Base-by-base conservation (phyloP, 2,113 vertebrate species). In the Triplophysa dalaica region DNA sequence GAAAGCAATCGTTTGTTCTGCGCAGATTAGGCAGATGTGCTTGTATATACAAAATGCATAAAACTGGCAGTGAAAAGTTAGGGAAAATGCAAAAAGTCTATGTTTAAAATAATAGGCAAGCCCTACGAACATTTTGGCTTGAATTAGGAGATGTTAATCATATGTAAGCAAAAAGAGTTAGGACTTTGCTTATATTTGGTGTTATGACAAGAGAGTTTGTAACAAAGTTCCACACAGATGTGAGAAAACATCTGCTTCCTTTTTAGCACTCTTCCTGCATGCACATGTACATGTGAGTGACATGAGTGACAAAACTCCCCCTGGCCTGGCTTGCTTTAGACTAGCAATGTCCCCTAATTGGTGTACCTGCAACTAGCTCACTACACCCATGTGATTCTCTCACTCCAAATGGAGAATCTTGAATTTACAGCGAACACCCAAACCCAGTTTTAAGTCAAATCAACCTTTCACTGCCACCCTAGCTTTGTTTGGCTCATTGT, bases 231-330 rank as follows among this genome's bases (percentile, higher is more conserved):
- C 5, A 19, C 41, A 22, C 26, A 65, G 4, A 52, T 29, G 45
- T 76, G 61, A 76, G 74, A 76, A 65, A 65, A 65, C 74, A 24
- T 76, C 17, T 29, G 60, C 45, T 29, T 16, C 26, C 61, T 76
- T 21, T 75, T 50, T 76, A 64, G 33, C 74, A 56, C 19, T n/a
- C 45, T 3, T 29, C 41, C 22, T 62, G 78, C 24, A 54, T 80
- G 78, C 33, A 56, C 16, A 63, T 45, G 16, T 33, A 69, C 26
- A 7, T 79, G 60, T 54, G 48, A 29, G 56, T 79, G 19, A 22
- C 54, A n/a, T 8, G 41, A 43, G 41, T 8, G 41, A 45, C 19
- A 3, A 56, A 7, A 56, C 54, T 0, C 19, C 2, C 19, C n/a
- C 54, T n/a, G n/a, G 17, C 56, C 56, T 52, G 38, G 74, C 61